A percentile compares a stretch with the other conserved stretches of the same genome.
Evolutionary conservation across 2,113 vertebrate genomes (phyloP).

Genomic region (Ptilorrhoa leucosticta): DNA sequence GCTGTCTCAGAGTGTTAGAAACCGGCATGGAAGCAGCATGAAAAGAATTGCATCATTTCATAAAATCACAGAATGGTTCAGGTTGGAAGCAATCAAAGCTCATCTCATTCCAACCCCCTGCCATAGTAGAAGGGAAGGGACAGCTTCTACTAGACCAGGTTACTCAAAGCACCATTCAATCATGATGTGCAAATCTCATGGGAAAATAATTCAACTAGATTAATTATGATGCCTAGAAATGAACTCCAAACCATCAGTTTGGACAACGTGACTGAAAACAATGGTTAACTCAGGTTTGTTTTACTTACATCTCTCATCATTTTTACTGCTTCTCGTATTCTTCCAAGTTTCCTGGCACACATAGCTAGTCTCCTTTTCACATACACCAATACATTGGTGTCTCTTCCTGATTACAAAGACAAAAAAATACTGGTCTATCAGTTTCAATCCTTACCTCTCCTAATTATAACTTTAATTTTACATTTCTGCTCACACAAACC

Average conservation of each 20-base stretch:
- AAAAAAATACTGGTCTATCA: not conserved
- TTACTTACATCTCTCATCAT: conserved; percentile 99
- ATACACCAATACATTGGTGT: conserved; percentile 95
- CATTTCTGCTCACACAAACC: not conserved
- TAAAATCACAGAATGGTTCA: not conserved
- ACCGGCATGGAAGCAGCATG: not conserved
- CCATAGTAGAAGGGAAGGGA: not conserved
- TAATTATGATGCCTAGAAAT: not conserved
- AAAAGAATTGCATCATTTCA: not conserved
- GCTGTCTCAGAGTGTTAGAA: not conserved
- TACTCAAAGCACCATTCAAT: not conserved
- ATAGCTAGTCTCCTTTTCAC: conserved; percentile 96
- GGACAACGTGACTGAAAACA: not conserved
- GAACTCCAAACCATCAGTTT: not conserved
- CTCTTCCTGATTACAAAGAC: conserved; percentile 81
- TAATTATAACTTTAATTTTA: not conserved
- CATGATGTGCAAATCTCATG: not conserved
- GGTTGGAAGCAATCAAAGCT: not conserved
- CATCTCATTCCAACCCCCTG: not conserved
- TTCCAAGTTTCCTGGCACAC: conserved; percentile 95
- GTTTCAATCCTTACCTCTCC: not conserved
- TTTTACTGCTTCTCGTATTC: conserved; percentile 96
- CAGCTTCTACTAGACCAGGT: not conserved
- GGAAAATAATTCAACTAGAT: not conserved
- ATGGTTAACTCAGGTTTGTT: not conserved